These are phyloP conservation scores for Pyrrhia umbra DNA, from an alignment of 2,888 invertebrate species.

Conservation along the genomic window DNA sequence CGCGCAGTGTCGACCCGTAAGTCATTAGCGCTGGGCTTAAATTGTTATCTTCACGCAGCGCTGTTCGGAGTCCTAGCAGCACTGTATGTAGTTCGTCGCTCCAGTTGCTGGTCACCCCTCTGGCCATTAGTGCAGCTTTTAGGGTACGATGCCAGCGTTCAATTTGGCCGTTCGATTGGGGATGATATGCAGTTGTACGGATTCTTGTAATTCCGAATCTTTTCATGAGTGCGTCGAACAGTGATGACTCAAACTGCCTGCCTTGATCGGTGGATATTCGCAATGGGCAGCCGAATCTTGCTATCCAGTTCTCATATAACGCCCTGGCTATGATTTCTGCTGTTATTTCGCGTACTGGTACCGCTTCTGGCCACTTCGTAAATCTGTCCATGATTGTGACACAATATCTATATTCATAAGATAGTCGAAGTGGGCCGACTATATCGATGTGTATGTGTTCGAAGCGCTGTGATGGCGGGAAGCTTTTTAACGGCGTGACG, in stretches of 20 bases:
- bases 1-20: slow-evolving; percentile 7
- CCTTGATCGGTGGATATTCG: slow-evolving; percentile 16
- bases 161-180: not conserved
- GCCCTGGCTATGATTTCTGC: slow-evolving; percentile 4
- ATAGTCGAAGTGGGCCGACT: slow-evolving; percentile 1
- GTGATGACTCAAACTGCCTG: slow-evolving; percentile 8
- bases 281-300: too few relatives aligned
- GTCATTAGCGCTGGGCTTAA: slow-evolving; percentile 15
- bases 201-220: not conserved
- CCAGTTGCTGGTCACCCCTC: not conserved
- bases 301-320: slow-evolving; percentile 6
- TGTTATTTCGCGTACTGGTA: slow-evolving; percentile 3
- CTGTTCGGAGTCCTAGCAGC: slow-evolving; percentile 10
- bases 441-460: slow-evolving; percentile 16
- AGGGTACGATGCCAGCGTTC: slow-evolving; percentile 2
- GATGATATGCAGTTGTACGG: not conserved
- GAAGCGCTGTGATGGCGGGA: slow-evolving; percentile 1
- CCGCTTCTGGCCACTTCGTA: slow-evolving; percentile 14
- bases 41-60: not conserved
- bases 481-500: not conserved
- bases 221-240: not conserved
- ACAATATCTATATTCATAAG: not conserved
- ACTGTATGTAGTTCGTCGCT: slow-evolving; percentile 10
- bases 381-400: slow-evolving; percentile 13
- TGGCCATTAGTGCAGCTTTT: slow-evolving; percentile 9